A percentile compares a stretch with the other conserved stretches of the same genome.
These are phyloP conservation scores for Podarcis lilfordi DNA, from an alignment of 2,797 vertebrate genomes.

Conservation along the genomic window DNA sequence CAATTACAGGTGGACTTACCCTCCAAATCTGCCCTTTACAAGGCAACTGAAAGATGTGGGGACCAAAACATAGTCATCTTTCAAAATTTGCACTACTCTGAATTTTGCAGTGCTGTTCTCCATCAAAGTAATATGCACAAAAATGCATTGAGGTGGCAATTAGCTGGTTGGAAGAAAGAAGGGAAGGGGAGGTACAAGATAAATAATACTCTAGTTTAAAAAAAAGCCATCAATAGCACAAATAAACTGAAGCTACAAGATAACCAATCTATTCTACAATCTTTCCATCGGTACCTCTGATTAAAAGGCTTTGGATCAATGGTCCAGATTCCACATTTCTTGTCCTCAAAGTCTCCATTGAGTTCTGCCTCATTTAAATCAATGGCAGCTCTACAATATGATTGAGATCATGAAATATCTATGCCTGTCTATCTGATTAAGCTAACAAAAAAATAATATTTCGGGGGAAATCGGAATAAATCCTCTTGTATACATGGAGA, in stretches of 20 bases:
- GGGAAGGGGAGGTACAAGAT: neutral
- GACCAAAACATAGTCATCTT: no score
- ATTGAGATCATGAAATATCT: neutral
- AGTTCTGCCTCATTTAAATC: neutral
- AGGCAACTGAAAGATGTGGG: no score
- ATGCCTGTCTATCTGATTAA: neutral
- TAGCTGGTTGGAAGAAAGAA: neutral
- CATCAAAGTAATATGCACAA: no score
- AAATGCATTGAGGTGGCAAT: neutral
- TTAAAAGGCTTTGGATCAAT: neutral
- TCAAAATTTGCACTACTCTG: no score
- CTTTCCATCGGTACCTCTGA: no score
- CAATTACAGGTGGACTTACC: no score
- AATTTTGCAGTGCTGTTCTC: no score
- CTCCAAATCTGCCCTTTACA: no score
- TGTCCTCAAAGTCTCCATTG: neutral
- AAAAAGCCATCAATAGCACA: neutral
- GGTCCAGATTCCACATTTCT: neutral
- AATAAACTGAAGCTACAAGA: neutral
- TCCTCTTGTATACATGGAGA: neutral
- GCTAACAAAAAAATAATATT: neutral
- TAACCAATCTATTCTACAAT: neutral
- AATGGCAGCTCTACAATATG: neutral
- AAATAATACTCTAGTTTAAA: neutral
- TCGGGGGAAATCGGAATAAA: neutral